Evolutionary conservation across 2,113 vertebrate species (phyloP).

Genomic region (Apodemus sylvaticus): DNA sequence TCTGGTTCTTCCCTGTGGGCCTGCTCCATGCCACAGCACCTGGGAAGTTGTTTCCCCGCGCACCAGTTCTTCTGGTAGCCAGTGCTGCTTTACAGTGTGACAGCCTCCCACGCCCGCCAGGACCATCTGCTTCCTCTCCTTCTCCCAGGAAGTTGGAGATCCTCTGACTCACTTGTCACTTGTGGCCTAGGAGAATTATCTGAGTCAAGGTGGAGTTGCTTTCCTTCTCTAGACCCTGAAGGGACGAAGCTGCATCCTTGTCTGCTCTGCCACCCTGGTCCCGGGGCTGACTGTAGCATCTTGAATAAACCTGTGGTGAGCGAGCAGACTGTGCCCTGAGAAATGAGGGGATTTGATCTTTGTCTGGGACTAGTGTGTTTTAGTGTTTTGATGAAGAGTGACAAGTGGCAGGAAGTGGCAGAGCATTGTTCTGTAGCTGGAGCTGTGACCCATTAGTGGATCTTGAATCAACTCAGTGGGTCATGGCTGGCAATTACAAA

Average conservation of each 20-base stretch:
- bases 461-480: constrained; percentile 54
- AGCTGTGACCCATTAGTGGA: constrained; percentile 56
- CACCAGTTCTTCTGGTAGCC: neutral
- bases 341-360: constrained; percentile 41
- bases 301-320: neutral
- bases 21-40: fast-evolving
- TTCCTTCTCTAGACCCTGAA: neutral
- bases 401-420: neutral
- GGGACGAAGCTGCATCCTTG: neutral
- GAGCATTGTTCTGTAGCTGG: constrained; percentile 39
- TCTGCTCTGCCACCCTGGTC: neutral
- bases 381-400: constrained; percentile 38
- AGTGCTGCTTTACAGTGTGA: neutral
- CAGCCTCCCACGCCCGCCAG: neutral
- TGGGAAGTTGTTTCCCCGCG: neutral
- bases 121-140: too few relatives aligned
- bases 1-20: neutral
- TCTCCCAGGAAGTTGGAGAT: neutral
- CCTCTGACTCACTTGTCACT: neutral
- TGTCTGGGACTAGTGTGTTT: constrained; percentile 13
- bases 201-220: neutral
- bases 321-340: neutral
- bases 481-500: constrained; percentile 58
- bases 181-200: neutral
- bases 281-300: neutral